Base-by-base conservation (phyloP, 2,888 invertebrate species). In the Eupithecia dodoneata region DNA sequence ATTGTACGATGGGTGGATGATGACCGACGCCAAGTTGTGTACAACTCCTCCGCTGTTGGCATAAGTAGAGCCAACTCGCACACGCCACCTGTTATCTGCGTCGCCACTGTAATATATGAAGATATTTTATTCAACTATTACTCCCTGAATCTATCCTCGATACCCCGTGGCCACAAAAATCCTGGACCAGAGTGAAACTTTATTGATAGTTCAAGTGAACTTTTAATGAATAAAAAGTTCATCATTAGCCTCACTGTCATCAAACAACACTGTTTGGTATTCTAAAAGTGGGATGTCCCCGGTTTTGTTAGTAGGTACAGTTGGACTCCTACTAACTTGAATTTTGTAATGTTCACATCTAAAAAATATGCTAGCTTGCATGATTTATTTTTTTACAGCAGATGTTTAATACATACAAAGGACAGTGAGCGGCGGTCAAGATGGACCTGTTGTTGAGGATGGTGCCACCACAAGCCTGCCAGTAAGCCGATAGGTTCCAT, bases 1-100 rank as follows among this genome's bases (percentile, higher is more conserved):
- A 79, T 90, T 87, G 84, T 88, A 95, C 71, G 81, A 76, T 0
- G 88, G 85, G 80, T 95, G 93, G n/a, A 79, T 76, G 44, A 85
- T 81, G 74, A 85, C 78, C 0, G 0, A 7, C 10, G 52, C 72
- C 0, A 79, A n/a, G n/a, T 74, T 81, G 76, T 86, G 81, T 3
- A 89, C 85, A 0, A 74, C 75, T 12, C 92, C 92, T 5, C 90
- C 91, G 55, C 86, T 88, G 82, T 87, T 89, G 10, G 88, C 87
- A 77, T 74, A 85, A 6, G 85, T 83, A 15, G 91, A 91, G 5
- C 91, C 92, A 0, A 89, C 81, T 30, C 89, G 89, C 5, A 83
- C 75, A 10, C 87, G 90, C 88, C 88, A 91, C 30, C 84, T 84
- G 12, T 6, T 55, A 0, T 69, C 65, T 3, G 80, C 63, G 41